Percentiles rank a stretch among this genome's conserved stretches.
phyloP scores from a whole-genome alignment of 2,113 vertebrate species.

The Pterocles gutturalis region DNA sequence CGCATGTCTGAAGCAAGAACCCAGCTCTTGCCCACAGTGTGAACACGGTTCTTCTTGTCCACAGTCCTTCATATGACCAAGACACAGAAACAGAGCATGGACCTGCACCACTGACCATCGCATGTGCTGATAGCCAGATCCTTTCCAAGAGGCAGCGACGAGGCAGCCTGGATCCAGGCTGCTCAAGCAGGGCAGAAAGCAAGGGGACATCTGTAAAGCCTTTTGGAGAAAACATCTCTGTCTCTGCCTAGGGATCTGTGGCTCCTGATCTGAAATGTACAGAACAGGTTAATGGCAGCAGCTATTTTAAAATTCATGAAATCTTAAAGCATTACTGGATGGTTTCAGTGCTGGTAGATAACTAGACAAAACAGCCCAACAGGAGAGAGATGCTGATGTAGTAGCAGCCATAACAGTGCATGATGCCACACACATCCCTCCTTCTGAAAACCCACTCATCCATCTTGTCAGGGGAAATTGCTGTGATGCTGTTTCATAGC shows the following conservation, averaged over 20 bases:
- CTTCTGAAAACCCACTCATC: constrained; percentile 44
- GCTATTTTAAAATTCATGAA: constrained; percentile 42
- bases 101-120: neutral
- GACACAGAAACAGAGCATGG: neutral
- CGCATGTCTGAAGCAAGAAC: neutral
- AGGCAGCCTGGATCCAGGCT: neutral
- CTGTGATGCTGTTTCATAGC: neutral
- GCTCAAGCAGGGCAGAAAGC: neutral
- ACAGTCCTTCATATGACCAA: neutral
- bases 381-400: neutral
- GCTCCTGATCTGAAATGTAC: neutral
- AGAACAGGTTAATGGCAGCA: neutral
- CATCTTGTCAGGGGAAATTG: constrained; percentile 21
- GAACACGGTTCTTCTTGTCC: neutral
- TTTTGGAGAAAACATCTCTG: neutral
- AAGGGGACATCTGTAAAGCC: neutral
- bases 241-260: neutral
- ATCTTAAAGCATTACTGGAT: neutral
- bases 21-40: neutral
- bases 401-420: constrained; percentile 23
- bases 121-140: neutral
- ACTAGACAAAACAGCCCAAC: constrained; percentile 41
- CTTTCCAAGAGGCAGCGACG: neutral
- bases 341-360: constrained; percentile 28
- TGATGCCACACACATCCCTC: neutral